phyloP scores from a whole-genome alignment of 2,888 invertebrate species.

The Helicoverpa assulta region DNA sequence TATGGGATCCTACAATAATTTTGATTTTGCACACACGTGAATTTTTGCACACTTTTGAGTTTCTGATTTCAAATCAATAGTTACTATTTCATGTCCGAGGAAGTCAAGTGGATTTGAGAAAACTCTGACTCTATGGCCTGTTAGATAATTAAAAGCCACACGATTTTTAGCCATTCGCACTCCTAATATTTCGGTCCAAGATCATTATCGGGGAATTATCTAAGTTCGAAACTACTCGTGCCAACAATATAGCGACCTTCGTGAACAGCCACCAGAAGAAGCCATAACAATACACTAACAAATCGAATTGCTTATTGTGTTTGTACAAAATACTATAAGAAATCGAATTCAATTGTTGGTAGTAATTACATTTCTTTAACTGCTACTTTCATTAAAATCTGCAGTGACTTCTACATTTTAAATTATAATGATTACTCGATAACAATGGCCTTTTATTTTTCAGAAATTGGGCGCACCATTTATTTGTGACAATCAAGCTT shows the following conservation, averaged over 20 bases:
- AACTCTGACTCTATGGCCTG: no score
- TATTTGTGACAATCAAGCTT: no score
- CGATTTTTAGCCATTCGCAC: no score
- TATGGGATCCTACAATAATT: neutral
- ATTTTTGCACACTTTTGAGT: no score
- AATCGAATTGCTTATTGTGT: conserved; percentile 31
- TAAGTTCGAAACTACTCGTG: conserved; percentile 31
- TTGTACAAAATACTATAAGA: conserved; percentile 15
- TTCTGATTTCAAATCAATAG: no score
- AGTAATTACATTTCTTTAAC: conserved; percentile 1
- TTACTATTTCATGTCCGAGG: no score
- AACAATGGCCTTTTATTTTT: no score
- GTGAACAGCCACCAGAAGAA: conserved; percentile 39
- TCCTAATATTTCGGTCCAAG: neutral
- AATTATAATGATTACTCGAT: no score
- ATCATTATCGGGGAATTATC: neutral
- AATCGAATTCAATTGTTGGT: conserved; percentile 24
- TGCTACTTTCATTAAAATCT: conserved; percentile 1
- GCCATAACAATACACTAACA: conserved; percentile 38
- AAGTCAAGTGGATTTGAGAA: no score
- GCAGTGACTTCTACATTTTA: neutral
- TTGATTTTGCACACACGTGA: no score
- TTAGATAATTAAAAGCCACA: no score
- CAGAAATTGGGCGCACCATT: no score
- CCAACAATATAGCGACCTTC: conserved; percentile 29